These are phyloP conservation scores for Carcina quercana DNA, from an alignment of 2,888 invertebrate genomes.

Conservation along the genomic window DNA sequence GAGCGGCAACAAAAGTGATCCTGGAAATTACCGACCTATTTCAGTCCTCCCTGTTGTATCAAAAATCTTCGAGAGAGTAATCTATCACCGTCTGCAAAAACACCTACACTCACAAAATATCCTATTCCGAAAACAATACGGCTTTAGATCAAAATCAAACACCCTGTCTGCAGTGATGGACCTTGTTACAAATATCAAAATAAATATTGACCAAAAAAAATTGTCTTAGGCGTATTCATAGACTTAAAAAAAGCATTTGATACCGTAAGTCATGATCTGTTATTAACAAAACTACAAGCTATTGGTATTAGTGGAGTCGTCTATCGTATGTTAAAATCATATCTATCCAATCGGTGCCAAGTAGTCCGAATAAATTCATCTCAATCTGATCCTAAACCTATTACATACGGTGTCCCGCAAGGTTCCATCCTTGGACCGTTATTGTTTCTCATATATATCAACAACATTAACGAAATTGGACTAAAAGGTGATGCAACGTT, in stretches of 20 bases:
- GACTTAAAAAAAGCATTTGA: slow-evolving; percentile 5
- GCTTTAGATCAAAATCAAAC: slow-evolving; percentile 7
- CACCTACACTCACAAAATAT: background rate
- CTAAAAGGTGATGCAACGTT: background rate
- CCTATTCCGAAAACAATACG: slow-evolving; percentile 4
- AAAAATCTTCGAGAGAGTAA: slow-evolving; percentile 8
- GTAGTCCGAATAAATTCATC: slow-evolving; percentile 1
- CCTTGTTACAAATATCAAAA: slow-evolving; percentile 6
- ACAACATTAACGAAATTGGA: background rate
- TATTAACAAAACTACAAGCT: slow-evolving; percentile 1
- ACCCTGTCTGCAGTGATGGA: slow-evolving; percentile 7
- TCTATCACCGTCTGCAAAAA: slow-evolving; percentile 2
- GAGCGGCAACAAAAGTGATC: slow-evolving; percentile 9
- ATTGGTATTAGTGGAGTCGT: slow-evolving; percentile 2
- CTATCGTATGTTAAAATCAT: slow-evolving; percentile 1
- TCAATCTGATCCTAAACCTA: background rate
- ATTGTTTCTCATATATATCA: slow-evolving; percentile 8
- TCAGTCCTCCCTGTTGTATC: slow-evolving; percentile 10
- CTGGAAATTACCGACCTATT: slow-evolving; percentile 13
- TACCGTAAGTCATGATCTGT: slow-evolving; percentile 5
- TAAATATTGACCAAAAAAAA: slow-evolving; percentile 7
- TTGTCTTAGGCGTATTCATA: slow-evolving; percentile 1
- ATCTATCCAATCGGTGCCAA: slow-evolving; percentile 3
- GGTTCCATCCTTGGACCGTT: slow-evolving; percentile 11
- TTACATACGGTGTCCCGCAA: slow-evolving; percentile 4